Conservation (phyloP, 92 coral and sea anemone genomes). For the Bergia puertoricense region DNA sequence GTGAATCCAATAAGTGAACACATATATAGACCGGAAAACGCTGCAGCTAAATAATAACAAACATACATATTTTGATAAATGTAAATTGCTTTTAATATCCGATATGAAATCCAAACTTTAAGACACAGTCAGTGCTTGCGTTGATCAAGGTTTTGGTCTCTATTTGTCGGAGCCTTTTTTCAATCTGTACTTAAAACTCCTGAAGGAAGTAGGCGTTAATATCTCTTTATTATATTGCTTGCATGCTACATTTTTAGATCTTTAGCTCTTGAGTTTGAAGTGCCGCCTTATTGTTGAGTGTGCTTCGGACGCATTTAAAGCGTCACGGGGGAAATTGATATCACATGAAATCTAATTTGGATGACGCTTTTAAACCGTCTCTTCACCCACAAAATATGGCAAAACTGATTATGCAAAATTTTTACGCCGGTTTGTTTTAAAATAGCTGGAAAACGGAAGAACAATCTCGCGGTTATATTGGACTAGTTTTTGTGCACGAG, state of each 20-base stretch:
- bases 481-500: not conserved
- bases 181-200: not conserved
- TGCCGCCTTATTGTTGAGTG: not conserved
- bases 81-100: not conserved
- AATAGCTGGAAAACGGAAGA: not conserved
- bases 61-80: not conserved
- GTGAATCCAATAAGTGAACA: too few relatives aligned
- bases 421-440: not conserved
- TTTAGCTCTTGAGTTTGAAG: not conserved
- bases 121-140: too few relatives aligned
- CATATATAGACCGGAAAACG: too few relatives aligned
- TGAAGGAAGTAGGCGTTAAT: not conserved
- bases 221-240: not conserved
- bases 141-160: too few relatives aligned
- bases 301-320: not conserved
- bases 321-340: too few relatives aligned
- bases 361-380: too few relatives aligned
- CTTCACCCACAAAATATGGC: not conserved
- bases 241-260: not conserved
- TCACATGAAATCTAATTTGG: not conserved
- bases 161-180: not conserved
- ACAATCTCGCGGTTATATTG: not conserved
- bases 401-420: not conserved
- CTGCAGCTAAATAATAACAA: too few relatives aligned
- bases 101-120: too few relatives aligned